Evolutionary conservation across 2,888 invertebrate species (phyloP).

Genomic region (Argyresthia albistria): DNA sequence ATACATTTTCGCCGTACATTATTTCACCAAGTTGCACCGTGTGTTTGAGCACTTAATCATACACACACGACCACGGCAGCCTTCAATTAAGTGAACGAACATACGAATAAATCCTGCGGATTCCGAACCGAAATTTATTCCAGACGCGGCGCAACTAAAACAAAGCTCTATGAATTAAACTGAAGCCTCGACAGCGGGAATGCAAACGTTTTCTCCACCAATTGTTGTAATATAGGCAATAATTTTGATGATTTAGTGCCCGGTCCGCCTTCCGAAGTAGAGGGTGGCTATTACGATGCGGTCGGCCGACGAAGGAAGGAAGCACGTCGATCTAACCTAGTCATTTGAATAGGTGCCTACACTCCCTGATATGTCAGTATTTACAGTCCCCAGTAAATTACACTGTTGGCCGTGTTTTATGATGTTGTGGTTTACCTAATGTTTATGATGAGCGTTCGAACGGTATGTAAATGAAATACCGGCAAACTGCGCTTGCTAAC

Average conservation of each 20-base stretch:
- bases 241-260: slow-evolving; percentile 66
- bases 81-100: slow-evolving; percentile 2
- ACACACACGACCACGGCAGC: background rate
- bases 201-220: background rate
- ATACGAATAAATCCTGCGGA: background rate
- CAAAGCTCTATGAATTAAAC: slow-evolving; percentile 1
- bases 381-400: too few species aligned
- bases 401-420: too few species aligned
- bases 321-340: slow-evolving; percentile 64
- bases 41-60: background rate
- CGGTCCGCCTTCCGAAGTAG: slow-evolving; percentile 34
- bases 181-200: background rate
- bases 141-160: background rate
- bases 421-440: too few species aligned
- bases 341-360: slow-evolving; percentile 59
- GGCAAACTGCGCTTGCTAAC: too few species aligned
- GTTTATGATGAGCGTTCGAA: too few species aligned
- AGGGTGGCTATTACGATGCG: slow-evolving; percentile 60
- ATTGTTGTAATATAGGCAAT: slow-evolving; percentile 48
- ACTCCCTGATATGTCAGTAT: slow-evolving; percentile 8
- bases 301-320: slow-evolving; percentile 59
- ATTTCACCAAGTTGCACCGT: too few species aligned
- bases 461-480: too few species aligned
- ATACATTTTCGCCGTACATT: too few species aligned
- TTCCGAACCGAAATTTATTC: slow-evolving; percentile 1